Evolutionary conservation across 2,113 vertebrate species (phyloP), one percentile per base, ranked within the genome.

Genomic region (Hemiprocne comata): DNA sequence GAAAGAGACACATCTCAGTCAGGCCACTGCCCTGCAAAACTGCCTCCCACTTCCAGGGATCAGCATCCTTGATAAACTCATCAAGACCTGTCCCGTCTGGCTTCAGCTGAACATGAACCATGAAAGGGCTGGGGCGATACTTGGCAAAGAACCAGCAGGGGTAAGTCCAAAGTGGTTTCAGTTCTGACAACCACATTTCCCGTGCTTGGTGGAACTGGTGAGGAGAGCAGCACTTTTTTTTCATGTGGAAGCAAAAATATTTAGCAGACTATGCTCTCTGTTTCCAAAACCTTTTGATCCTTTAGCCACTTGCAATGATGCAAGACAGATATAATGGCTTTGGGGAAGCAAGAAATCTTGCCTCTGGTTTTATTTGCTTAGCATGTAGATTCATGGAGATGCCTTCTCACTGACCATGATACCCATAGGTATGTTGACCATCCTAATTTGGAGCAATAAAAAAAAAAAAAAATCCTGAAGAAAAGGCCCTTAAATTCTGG

Each of bases 81-180:
- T 99, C 65, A 98, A 98, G 85, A 99, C 98, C 0, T 97, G 98
- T 83, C 98, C 99, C 0, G 97, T 99, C 73, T 99, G 99, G 99
- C 98, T 98, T 73, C 99, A 98, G 71, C 96, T 98, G 93, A 98
- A 98, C 71, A 97, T 99, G 93, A 97, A 71, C 75, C 96, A 50
- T 73, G 98, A 98, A 7, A 97, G 97, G 75, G 98, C 92, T 17
- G 70, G 66, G 8, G 87, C 74, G 1, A 98, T 99, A 74, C 96
- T 99, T 93, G 96, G 97, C 88, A 97, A 86, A 72, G 98, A 99
- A 94, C 40, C 77, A 4, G 92, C 98, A 2, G 99, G 99, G 98
- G 99, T 99, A 96, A 98, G 98, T 98, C 87, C 91, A 76, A 82
- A 76, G 70, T 0, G 0, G 28, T 86, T 94, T 91, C 11, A 1